Evolutionary conservation across 2,113 vertebrate species (phyloP).

Genomic region (Centropus unirufus): DNA sequence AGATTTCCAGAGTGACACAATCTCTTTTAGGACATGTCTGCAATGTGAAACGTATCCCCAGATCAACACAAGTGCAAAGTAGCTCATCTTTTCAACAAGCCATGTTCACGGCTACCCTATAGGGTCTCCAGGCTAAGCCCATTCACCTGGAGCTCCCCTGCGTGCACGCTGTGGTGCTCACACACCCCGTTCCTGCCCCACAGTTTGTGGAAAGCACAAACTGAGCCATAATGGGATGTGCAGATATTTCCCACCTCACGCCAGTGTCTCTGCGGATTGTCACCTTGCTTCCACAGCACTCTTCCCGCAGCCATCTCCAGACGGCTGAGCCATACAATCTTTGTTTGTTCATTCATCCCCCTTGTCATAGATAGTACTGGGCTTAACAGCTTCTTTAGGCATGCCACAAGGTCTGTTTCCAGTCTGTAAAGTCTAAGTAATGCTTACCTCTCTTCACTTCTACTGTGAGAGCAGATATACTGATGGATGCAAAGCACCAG

Average conservation of each 20-base stretch:
- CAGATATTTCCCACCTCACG: neutral
- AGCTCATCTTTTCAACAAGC: neutral
- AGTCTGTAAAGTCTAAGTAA: neutral
- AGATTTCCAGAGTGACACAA: neutral
- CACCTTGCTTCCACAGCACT: neutral
- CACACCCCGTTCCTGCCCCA: neutral
- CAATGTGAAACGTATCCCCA: neutral
- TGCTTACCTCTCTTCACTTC: neutral
- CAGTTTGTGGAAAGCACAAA: neutral
- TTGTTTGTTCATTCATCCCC: neutral
- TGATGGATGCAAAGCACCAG: neutral
- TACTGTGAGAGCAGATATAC: neutral
- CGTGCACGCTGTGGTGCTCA: neutral
- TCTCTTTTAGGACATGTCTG: neutral
- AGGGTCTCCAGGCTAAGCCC: neutral
- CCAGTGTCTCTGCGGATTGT: neutral
- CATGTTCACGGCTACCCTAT: neutral
- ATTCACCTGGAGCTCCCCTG: neutral
- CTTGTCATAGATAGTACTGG: neutral
- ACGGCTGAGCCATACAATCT: accelerated
- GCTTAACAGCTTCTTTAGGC: neutral
- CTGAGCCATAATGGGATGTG: neutral
- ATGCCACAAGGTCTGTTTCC: neutral
- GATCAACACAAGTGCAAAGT: neutral
- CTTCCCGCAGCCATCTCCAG: neutral